phyloP scores from a whole-genome alignment of 2,113 vertebrate species.

The Ancistrus triradiatus region DNA sequence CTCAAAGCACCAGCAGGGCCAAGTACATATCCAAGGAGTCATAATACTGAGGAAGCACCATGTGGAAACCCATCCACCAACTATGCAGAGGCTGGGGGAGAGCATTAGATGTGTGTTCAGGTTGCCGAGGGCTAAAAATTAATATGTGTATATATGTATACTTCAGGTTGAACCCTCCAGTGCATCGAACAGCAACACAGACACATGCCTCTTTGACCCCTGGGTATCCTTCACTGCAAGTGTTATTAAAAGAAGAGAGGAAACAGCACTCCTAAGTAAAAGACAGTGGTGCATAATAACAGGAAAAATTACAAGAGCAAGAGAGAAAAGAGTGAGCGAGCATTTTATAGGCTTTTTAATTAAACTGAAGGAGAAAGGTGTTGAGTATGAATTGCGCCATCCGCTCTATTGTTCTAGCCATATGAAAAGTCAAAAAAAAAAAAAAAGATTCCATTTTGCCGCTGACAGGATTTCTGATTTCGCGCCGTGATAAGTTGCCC shows the following conservation, averaged over 20 bases:
- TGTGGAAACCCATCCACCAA: conserved; percentile 16
- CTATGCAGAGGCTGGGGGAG: conserved; percentile 34
- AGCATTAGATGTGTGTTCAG: background rate
- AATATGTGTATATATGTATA: conserved; percentile 15
- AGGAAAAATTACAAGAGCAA: conserved; percentile 1
- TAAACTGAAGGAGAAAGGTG: conserved; percentile 59
- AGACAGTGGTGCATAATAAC: conserved; percentile 15
- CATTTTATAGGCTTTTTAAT: conserved; percentile 65
- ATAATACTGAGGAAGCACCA: conserved; percentile 15
- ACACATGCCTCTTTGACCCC: conserved; percentile 32
- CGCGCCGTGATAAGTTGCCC: conserved; percentile 66
- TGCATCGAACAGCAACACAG: conserved; percentile 34
- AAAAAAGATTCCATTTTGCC: conserved; percentile 69
- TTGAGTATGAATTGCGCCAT: conserved; percentile 52
- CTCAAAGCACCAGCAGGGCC: conserved; percentile 3
- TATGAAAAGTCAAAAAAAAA: conserved; percentile 48
- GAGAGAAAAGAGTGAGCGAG: conserved; percentile 36
- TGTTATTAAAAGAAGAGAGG: conserved; percentile 21
- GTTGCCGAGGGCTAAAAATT: too few species aligned
- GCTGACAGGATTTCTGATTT: conserved; percentile 73
- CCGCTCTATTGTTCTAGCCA: conserved; percentile 67
- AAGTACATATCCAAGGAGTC: background rate
- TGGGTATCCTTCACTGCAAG: conserved; percentile 33
- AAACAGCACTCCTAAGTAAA: background rate
- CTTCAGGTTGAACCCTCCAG: conserved; percentile 20